Percentiles rank a stretch among this genome's conserved stretches.
Conservation (phyloP, 2,797 vertebrate genomes). For the Clarias laeviceps region DNA sequence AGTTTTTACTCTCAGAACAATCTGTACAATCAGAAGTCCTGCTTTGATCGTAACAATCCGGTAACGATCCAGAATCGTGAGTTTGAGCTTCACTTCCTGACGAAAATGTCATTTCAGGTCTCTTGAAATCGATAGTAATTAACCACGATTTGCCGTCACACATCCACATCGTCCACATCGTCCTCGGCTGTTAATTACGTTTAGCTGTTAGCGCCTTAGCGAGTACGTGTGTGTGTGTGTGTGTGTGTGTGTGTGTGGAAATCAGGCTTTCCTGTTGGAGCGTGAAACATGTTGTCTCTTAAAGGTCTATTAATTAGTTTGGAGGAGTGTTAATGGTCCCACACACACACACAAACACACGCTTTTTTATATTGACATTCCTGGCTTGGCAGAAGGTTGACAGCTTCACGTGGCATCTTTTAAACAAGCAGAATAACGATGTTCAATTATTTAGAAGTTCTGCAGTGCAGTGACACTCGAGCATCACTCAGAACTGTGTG, state of each 20-base stretch:
- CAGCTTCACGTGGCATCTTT: conserved; percentile 28
- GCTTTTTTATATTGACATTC: conserved; percentile 23
- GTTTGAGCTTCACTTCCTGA: conserved; percentile 17
- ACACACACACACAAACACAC: conserved; percentile 11
- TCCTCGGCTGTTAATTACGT: conserved; percentile 61
- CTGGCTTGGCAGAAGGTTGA: conserved; percentile 6
- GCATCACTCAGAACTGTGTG: not conserved
- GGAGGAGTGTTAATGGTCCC: conserved; percentile 33
- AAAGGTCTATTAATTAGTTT: conserved; percentile 48
- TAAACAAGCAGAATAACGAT: conserved; percentile 40
- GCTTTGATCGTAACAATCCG: not conserved
- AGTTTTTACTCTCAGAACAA: no score
- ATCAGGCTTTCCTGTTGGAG: not conserved
- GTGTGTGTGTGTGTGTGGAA: not conserved
- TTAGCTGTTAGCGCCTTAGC: conserved; percentile 56
- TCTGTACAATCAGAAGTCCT: no score
- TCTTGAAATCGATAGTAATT: conserved; percentile 34
- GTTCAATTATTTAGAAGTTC: conserved; percentile 43
- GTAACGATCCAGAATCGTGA: not conserved
- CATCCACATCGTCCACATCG: conserved; percentile 7
- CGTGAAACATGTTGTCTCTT: conserved; percentile 23
- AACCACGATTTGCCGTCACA: conserved; percentile 29
- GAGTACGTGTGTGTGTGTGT: conserved; percentile 33
- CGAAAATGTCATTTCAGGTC: conserved; percentile 36
- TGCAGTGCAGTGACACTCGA: conserved; percentile 40